A percentile compares a stretch with the other conserved stretches of the same genome.
These are phyloP conservation scores for Diaprepes abbreviatus DNA, from an alignment of 2,888 invertebrate species.

Conservation along the genomic window DNA sequence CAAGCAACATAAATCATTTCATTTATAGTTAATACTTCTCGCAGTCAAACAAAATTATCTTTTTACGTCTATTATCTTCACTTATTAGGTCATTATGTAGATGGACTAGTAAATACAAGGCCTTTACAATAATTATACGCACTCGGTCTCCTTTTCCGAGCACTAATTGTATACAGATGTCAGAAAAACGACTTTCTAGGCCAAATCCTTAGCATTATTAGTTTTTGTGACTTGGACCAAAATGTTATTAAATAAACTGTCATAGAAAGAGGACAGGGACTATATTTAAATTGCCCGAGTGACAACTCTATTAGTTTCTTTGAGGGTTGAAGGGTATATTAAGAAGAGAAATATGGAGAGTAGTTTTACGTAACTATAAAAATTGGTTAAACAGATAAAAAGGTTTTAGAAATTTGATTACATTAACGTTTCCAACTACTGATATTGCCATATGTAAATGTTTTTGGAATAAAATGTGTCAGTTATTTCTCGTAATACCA, in stretches of 20 bases:
- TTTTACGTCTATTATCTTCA: background rate
- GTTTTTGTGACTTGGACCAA: slow-evolving; percentile 23
- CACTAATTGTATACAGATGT: slow-evolving; percentile 9
- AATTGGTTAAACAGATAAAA: too few species aligned
- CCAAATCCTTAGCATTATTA: slow-evolving; percentile 28
- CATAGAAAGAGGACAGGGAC: slow-evolving; percentile 23
- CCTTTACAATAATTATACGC: slow-evolving; percentile 7
- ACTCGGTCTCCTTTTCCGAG: background rate
- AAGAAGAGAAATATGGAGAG: background rate
- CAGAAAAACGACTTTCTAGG: slow-evolving; percentile 11
- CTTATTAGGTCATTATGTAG: slow-evolving; percentile 5
- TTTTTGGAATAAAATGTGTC: too few species aligned
- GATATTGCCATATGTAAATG: too few species aligned
- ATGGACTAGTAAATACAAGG: slow-evolving; percentile 5
- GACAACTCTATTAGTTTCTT: slow-evolving; percentile 20
- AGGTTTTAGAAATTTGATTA: too few species aligned
- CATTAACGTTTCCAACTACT: too few species aligned
- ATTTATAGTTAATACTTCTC: too few species aligned
- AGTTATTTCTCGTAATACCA: too few species aligned
- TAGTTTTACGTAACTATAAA: too few species aligned
- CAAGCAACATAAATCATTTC: too few species aligned
- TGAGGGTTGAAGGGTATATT: background rate
- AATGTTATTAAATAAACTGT: slow-evolving; percentile 35
- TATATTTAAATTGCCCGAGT: slow-evolving; percentile 12
- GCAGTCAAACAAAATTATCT: background rate